Evolutionary conservation across 2,888 invertebrate species (phyloP), one percentile per base, ranked within the genome.

Genomic region (Prosopocoilus inquinatus): DNA sequence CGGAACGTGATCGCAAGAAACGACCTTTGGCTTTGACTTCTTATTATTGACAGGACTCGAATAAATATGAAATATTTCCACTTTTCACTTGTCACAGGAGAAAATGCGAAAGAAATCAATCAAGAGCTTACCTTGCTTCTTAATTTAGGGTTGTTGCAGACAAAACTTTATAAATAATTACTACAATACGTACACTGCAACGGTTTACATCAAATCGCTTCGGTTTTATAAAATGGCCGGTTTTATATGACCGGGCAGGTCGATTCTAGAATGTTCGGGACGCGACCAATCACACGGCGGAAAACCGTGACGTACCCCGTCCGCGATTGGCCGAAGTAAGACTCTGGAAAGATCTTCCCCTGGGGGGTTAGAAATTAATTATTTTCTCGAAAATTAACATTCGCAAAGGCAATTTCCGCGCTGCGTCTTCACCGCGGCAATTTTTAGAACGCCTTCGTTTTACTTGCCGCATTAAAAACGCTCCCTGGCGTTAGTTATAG

Each of bases 191-290:
- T 34, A 35, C 54, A 38, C 60, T 57, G 55, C 60, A 66, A 64
- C 49, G 64, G 58, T 67, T 61, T 64, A 56, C 36, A 60, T 66
- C 67, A 70, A 70, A 76, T 74, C 74, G 71, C 65, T 59, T 58
- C 51, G 62, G 53, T 35, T 48, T 53, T 54, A 51, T 49, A 65
- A 64, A 64, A 72, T 73, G 73, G 73, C 73, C 62, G 75, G 66
- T 71, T 77, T 62, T 76, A 76, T 76, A 73, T 58, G 59, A 56
- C 55, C 62, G 64, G 62, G 69, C 44, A 56, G 63, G 67, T 64
- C 60, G 61, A 59, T 75, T 75, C 75, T 70, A 72, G 77, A 77
- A 77, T 51, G 57, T 72, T 74, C 72, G 32, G 15, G 51, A 36
- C 43, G n/a, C 46, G 39, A 34, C 52, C 52, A 53, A 57, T 48